phyloP scores from a whole-genome alignment of 2,113 vertebrate genomes.

The Acinonyx jubatus region DNA sequence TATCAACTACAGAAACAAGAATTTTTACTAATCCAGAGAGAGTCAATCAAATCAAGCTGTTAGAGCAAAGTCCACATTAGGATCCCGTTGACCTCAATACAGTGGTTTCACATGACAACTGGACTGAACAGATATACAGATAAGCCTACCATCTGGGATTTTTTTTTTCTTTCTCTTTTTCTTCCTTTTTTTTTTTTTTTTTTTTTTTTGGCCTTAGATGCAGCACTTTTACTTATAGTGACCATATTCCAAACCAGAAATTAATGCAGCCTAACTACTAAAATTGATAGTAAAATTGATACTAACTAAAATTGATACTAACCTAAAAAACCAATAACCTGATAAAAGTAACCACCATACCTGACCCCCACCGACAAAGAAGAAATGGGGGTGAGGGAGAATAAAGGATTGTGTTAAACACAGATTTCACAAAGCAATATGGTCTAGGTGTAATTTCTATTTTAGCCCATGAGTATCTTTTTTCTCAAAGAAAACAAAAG shows the following conservation, averaged over 20 bases:
- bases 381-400: not conserved
- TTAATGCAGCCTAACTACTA: not conserved
- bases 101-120: not conserved
- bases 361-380: not conserved
- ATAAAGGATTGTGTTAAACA: not conserved
- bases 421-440: not conserved
- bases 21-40: not conserved
- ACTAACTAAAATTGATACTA: not conserved
- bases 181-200: not conserved
- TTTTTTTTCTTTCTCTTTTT: not conserved
- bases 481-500: not conserved
- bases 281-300: not conserved
- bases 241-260: conserved; percentile 14
- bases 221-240: not conserved
- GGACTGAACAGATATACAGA: not conserved
- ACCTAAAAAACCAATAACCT: not conserved
- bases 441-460: not conserved
- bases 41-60: not conserved
- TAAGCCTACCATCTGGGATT: not conserved
- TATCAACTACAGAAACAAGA: not conserved
- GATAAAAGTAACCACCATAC: not conserved
- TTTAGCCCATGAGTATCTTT: not conserved
- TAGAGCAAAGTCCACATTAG: not conserved
- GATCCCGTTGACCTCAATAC: not conserved
- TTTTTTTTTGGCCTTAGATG: not conserved